Percentiles rank a stretch among this genome's conserved stretches.
Evolutionary conservation across 2,888 invertebrate genomes (phyloP).

Genomic region (Nymphalis polychloros): DNA sequence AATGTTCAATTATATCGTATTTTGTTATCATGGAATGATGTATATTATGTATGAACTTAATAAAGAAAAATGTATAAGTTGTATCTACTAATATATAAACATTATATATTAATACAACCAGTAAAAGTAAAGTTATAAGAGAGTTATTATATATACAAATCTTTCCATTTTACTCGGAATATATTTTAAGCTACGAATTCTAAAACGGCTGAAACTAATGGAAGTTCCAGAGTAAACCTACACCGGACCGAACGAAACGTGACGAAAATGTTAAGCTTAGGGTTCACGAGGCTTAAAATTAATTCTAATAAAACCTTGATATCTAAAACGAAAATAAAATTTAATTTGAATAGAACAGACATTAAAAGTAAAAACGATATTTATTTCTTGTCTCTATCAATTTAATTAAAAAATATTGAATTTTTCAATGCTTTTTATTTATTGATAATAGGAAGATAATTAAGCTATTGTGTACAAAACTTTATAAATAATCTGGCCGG

Average conservation of each 20-base stretch:
- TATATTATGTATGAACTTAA: too few relatives aligned
- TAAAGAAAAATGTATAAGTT: too few relatives aligned
- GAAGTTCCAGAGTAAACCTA: conserved; percentile 8
- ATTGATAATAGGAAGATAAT: background rate
- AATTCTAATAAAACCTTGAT: conserved; percentile 1
- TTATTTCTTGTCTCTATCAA: too few relatives aligned
- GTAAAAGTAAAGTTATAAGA: background rate
- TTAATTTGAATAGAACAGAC: too few relatives aligned
- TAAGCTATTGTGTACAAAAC: background rate
- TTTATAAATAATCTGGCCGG: background rate
- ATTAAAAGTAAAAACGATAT: too few relatives aligned
- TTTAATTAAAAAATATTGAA: background rate
- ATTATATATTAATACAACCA: background rate
- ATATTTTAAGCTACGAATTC: conserved; percentile 13
- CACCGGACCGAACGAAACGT: conserved; percentile 7
- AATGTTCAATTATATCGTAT: too few relatives aligned
- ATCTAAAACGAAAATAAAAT: background rate
- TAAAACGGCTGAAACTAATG: conserved; percentile 3
- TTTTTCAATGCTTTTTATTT: background rate
- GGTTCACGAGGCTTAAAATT: background rate
- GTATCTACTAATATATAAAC: too few relatives aligned
- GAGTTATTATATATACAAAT: background rate
- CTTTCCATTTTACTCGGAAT: conserved; percentile 8
- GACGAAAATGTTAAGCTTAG: conserved; percentile 9
- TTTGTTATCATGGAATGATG: too few relatives aligned